Conservation (phyloP, 2,797 vertebrate species). For the Parotocinclus haroldoi region DNA sequence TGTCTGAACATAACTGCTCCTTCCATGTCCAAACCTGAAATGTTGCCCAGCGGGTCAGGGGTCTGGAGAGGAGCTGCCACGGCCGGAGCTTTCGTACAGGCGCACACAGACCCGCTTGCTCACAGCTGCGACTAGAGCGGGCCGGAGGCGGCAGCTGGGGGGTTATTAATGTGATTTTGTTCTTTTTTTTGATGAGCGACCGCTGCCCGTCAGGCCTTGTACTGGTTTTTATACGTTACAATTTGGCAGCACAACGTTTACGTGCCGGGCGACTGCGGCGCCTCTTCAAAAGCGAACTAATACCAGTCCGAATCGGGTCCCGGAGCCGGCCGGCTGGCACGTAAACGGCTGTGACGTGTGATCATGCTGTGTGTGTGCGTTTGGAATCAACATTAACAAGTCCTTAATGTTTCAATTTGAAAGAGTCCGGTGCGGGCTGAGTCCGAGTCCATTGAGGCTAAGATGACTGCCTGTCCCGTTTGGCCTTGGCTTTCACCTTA, state of each 20-base stretch:
- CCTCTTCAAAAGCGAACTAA: not conserved
- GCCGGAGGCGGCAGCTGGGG: not conserved
- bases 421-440: conserved; percentile 99
- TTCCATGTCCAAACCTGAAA: not conserved
- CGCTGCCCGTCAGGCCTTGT: not conserved
- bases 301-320: too few species aligned
- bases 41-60: not conserved
- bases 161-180: not conserved
- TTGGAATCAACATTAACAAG: conserved; percentile 98
- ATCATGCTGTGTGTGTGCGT: conserved; percentile 66
- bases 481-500: conserved; percentile 99
- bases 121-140: not conserved
- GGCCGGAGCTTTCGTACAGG: not conserved
- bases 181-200: not conserved
- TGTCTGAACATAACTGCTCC: not conserved
- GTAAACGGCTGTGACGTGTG: conserved; percentile 60
- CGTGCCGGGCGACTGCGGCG: conserved; percentile 30
- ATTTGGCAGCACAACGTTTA: conserved; percentile 35
- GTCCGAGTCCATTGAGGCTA: conserved; percentile 99
- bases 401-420: conserved; percentile 99
- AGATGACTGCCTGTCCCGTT: conserved; percentile 99
- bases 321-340: conserved; percentile 40
- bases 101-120: conserved; percentile 7
- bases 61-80: not conserved
- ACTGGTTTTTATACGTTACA: conserved; percentile 8